phyloP scores from a whole-genome alignment of 1,140 invertebrate genomes.

The Psix sp. region DNA sequence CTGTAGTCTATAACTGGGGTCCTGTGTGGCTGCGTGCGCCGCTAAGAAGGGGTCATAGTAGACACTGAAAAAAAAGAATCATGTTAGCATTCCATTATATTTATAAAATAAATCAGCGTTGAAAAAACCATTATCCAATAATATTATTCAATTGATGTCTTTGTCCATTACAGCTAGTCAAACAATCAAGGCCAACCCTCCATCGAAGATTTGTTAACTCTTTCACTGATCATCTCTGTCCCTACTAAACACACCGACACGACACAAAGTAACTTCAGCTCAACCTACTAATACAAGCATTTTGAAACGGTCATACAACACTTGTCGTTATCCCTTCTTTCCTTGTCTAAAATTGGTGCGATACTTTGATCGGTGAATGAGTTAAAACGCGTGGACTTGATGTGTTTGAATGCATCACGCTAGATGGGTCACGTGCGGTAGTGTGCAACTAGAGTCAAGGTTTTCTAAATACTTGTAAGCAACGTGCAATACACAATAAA shows the following conservation, averaged over 20 bases:
- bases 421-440: slow-evolving; percentile 32
- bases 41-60: slow-evolving; percentile 97
- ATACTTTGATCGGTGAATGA: slow-evolving; percentile 8
- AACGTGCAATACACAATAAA: slow-evolving; percentile 51
- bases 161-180: too few species aligned
- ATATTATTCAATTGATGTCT: too few species aligned
- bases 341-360: slow-evolving; percentile 19
- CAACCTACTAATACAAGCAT: too few species aligned
- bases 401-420: slow-evolving; percentile 25
- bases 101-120: too few species aligned
- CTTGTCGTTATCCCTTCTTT: slow-evolving; percentile 20
- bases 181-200: too few species aligned
- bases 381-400: slow-evolving; percentile 18
- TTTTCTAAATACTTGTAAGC: slow-evolving; percentile 45
- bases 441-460: slow-evolving; percentile 50
- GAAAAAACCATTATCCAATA: too few species aligned
- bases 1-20: slow-evolving; percentile 94
- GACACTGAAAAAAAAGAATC: slow-evolving; percentile 83
- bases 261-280: too few species aligned
- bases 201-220: too few species aligned
- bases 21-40: slow-evolving; percentile 85
- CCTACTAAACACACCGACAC: too few species aligned
- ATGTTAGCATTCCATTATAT: too few species aligned
- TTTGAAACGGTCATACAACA: too few species aligned
- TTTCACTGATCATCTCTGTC: too few species aligned